Base-by-base conservation (phyloP, 37 sponge, comb jelly and placozoan species). In the Aplysina aerophoba region DNA sequence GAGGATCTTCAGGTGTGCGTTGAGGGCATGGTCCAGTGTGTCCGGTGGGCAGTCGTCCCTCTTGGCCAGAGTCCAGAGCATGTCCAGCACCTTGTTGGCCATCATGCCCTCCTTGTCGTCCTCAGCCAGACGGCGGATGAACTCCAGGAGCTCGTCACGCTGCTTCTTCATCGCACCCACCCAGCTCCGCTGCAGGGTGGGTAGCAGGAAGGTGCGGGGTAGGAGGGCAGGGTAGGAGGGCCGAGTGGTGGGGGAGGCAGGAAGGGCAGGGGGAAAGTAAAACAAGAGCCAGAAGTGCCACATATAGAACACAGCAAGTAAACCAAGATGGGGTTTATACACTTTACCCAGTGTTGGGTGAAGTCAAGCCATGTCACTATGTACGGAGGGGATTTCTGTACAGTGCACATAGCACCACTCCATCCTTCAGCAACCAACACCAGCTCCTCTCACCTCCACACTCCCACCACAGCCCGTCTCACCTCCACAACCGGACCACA, bases 41-140 rank as follows among this genome's bases (percentile, higher is more conserved):
- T 98, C 99, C 15, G 90, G 80, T 50, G 93, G 95, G 59, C 94
- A 92, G 86, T 98, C 97, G 31, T 91, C 89, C 6, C 87, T 28
- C 3, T 94, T 96, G 14, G 96, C 97, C 69, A 98, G 71, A 40
- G 90, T 94, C 99, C 99, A 98, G 86, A 96, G 60, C 82, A 98
- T 77, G 19, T 91, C 87, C 71, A 98, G 64, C 72, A 98, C 97
- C 87, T 98, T 98, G 79, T 80, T 86, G 33, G 98, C 97, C 90
- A 98, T 98, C 54, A 96, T 89, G 58, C 96, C 98, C 34, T 98
- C 98, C 67, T 98, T 98, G 85, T 98, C 98, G 77, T 98, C 98
- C 91, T 98, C 98, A 36, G 98, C 98, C 25, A 98, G 89, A 64
- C 94, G 90, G 30, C 98, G 68, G 79, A 98, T 98, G 40, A 98